phyloP scores from a whole-genome alignment of 2,888 invertebrate species.

The Drosophila anomelani region DNA sequence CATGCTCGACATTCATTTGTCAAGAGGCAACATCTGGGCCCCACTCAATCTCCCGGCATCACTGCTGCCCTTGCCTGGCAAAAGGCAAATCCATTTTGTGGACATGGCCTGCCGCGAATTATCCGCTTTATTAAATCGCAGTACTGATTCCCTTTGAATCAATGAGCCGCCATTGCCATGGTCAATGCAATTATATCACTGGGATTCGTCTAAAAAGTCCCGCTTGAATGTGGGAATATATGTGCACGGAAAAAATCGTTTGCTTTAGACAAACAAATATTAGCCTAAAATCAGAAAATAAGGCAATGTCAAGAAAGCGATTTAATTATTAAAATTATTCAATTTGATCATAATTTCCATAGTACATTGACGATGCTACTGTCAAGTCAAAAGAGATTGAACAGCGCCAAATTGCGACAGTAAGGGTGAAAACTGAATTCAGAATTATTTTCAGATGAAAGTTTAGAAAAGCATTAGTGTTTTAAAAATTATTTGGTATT shows the following conservation, averaged over 20 bases:
- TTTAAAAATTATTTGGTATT: no score
- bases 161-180: slow-evolving; percentile 17
- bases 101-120: slow-evolving; percentile 61
- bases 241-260: background rate
- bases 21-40: slow-evolving; percentile 69
- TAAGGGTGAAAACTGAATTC: no score
- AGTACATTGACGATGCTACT: no score
- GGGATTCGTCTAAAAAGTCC: background rate
- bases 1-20: slow-evolving; percentile 74
- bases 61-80: background rate
- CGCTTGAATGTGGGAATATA: background rate
- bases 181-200: slow-evolving; percentile 61
- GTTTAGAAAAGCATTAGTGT: no score
- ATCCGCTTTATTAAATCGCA: slow-evolving; percentile 73
- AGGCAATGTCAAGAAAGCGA: no score
- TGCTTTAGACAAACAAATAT: background rate
- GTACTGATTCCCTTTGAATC: slow-evolving; percentile 22
- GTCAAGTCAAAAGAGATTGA: background rate
- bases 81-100: slow-evolving; percentile 54
- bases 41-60: slow-evolving; percentile 32
- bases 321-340: no score
- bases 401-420: background rate
- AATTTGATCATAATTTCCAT: no score
- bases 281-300: background rate
- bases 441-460: no score